Evolutionary conservation across 1,140 invertebrate genomes (phyloP).

Genomic region (Hyles vespertilio): DNA sequence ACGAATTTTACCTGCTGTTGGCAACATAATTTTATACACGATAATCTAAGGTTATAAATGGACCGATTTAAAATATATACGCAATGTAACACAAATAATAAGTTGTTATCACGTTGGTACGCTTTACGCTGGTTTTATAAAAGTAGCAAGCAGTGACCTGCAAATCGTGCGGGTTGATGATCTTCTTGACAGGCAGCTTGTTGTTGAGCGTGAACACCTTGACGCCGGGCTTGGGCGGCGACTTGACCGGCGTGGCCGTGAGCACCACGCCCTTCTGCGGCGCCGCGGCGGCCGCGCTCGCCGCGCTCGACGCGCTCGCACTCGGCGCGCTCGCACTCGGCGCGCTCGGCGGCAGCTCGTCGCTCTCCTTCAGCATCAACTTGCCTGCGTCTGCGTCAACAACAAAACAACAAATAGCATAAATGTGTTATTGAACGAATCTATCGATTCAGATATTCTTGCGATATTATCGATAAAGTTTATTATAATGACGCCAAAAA

Average conservation of each 20-base stretch:
- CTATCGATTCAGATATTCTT: too few relatives aligned
- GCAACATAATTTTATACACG: neutral
- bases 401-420: too few relatives aligned
- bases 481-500: too few relatives aligned
- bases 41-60: neutral
- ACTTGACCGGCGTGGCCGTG: conserved; percentile 23
- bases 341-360: neutral
- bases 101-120: too few relatives aligned
- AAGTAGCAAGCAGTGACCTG: conserved; percentile 15
- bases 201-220: conserved; percentile 36
- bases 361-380: conserved; percentile 51
- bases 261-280: conserved; percentile 21
- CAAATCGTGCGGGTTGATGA: conserved; percentile 23
- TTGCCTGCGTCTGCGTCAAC: conserved; percentile 44
- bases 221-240: conserved; percentile 24
- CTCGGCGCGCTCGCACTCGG: neutral
- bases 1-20: conserved; percentile 28
- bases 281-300: neutral
- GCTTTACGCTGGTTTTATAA: too few relatives aligned
- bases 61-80: too few relatives aligned
- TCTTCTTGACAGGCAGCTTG: conserved; percentile 19
- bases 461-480: too few relatives aligned
- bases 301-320: neutral
- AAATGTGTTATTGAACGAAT: too few relatives aligned
- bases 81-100: too few relatives aligned